Evolutionary conservation across 2,888 invertebrate species (phyloP).

Genomic region (Aleiodes leptofemur): DNA sequence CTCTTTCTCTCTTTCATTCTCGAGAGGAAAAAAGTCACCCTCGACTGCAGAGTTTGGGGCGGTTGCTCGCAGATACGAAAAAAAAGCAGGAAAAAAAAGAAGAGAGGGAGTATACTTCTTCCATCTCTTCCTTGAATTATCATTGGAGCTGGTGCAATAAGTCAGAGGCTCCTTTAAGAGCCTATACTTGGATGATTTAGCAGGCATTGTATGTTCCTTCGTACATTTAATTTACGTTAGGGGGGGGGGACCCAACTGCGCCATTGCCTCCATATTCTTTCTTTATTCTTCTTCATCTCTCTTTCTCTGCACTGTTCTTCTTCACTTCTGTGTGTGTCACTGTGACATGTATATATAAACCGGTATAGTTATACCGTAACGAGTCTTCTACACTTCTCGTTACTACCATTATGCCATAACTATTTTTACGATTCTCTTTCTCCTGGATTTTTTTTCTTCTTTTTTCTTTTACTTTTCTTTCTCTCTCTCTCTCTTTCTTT

Average conservation of each 20-base stretch:
- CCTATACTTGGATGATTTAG: slow-evolving; percentile 63
- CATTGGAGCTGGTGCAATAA: slow-evolving; percentile 57
- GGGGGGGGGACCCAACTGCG: slow-evolving; percentile 33
- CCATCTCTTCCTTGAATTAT: slow-evolving; percentile 41
- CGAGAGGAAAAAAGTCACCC: slow-evolving; percentile 17
- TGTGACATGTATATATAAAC: slow-evolving; percentile 41
- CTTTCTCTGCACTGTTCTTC: slow-evolving; percentile 15
- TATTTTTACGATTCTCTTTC: slow-evolving; percentile 62
- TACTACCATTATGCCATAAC: slow-evolving; percentile 65
- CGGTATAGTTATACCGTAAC: slow-evolving; percentile 60
- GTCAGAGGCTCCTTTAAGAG: slow-evolving; percentile 58
- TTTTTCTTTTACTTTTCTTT: slow-evolving; percentile 44
- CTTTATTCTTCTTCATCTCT: slow-evolving; percentile 13
- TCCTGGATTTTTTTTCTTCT: slow-evolving; percentile 51
- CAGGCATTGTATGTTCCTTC: slow-evolving; percentile 64
- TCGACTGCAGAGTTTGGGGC: neutral
- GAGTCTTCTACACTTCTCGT: slow-evolving; percentile 59
- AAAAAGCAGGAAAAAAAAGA: slow-evolving; percentile 3
- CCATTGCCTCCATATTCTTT: slow-evolving; percentile 33
- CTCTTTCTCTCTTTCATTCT: slow-evolving; percentile 16
- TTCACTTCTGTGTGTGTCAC: slow-evolving; percentile 34
- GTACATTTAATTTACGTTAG: slow-evolving; percentile 64
- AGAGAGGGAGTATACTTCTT: slow-evolving; percentile 40
- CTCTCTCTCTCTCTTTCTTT: slow-evolving; percentile 18
- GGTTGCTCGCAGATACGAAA: neutral